Base-by-base conservation (phyloP, 2,888 invertebrate species). In the Baronia brevicornis region DNA sequence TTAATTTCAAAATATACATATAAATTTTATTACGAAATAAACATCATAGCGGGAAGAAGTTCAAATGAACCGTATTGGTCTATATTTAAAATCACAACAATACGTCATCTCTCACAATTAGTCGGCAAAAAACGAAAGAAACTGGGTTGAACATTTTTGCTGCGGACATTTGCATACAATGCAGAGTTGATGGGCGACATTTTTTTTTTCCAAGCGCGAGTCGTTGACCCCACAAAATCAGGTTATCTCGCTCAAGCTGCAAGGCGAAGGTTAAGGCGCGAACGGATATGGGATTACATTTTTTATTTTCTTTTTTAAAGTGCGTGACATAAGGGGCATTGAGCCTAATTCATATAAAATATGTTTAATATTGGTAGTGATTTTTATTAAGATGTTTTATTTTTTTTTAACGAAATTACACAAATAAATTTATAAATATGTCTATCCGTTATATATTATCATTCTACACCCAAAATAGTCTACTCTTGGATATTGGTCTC, bases 151-250 rank as follows among this genome's bases (percentile, higher is more conserved):
- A 24, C 6, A 11, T 20, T 35, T 35, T 28, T 29, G 25, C 14
- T 11, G 31, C 10, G n/a, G 8, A 21, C 25, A 38, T 48, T 48
- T 43, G 31, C 48, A 48, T 42, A 48, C 46, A 48, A 48, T 47
- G 33, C 30, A 27, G 22, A 23, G 28, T 22, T 17, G 8, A 38
- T 38, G 39, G 40, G 41, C 42, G 43, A 37, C 35, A 30, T 29
- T 12, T 33, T 35, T 24, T 24, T 24, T 29, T 30, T 37, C 39
- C 38, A 35, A 36, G 29, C 32, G 27, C 31, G 34, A 31, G 40
- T 36, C 46, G 24, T 30, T 33, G 43, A 46, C 44, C 34, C 37
- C 11, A 19, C 8, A 20, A 18, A 35, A 30, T 27, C 26, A 6
- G 35, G 30, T 15, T 18, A 18, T 30, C n/a, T 30, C 11, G 30